These are phyloP conservation scores for Synodontis membranacea DNA, from an alignment of 2,113 vertebrate species.

Conservation along the genomic window DNA sequence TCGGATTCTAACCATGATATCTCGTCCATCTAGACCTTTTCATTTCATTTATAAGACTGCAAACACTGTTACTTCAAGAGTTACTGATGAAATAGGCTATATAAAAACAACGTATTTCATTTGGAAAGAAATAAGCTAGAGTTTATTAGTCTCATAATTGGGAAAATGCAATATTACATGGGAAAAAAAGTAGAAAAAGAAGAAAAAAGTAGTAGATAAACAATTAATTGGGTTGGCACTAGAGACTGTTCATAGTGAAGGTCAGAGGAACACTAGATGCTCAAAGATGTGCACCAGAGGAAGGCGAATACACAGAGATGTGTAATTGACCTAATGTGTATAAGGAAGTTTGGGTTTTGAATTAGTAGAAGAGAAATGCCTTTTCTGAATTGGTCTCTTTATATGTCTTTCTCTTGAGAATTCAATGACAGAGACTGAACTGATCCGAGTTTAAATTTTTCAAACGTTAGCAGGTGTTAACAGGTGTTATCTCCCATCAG, in stretches of 20 bases:
- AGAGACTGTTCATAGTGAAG: background rate
- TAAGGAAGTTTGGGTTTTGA: background rate
- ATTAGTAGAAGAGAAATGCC: background rate
- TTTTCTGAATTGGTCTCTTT: background rate
- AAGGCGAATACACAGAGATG: background rate
- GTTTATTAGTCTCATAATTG: too few species aligned
- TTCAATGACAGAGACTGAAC: background rate
- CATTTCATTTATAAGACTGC: background rate
- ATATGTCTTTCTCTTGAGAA: background rate
- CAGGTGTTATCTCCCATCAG: too few species aligned
- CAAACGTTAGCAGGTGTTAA: background rate
- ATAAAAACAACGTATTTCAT: background rate
- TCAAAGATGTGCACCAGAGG: background rate
- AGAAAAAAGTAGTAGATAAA: too few species aligned
- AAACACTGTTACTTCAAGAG: background rate
- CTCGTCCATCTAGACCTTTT: background rate
- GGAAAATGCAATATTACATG: background rate
- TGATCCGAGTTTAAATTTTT: background rate
- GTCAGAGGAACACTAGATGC: background rate
- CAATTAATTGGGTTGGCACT: background rate
- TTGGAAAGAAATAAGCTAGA: background rate
- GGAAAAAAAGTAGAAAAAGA: background rate
- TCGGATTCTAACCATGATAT: background rate
- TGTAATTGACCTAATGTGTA: background rate
- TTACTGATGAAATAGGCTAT: background rate